phyloP scores from a whole-genome alignment of 2,888 invertebrate genomes.

The Odontocolon sp. region DNA sequence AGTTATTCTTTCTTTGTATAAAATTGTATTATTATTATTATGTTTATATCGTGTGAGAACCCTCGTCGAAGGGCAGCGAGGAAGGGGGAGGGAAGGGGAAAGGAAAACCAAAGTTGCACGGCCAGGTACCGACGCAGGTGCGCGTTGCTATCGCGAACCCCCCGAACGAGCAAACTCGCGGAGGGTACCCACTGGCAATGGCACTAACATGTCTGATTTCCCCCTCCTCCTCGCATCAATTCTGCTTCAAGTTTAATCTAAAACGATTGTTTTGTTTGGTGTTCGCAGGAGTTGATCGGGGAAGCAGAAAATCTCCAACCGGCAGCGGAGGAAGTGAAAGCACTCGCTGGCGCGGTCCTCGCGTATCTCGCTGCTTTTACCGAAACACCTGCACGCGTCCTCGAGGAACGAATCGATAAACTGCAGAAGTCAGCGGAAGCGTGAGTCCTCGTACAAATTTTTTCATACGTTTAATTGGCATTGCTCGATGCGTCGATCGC shows the following conservation, averaged over 20 bases:
- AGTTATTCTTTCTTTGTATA: neutral
- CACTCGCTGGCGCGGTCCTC: constrained; percentile 87
- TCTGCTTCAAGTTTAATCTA: constrained; percentile 43
- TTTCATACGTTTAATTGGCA: constrained; percentile 10
- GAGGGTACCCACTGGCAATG: constrained; percentile 1
- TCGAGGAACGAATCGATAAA: constrained; percentile 87
- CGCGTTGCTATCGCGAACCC: constrained; percentile 47
- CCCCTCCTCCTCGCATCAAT: constrained; percentile 12
- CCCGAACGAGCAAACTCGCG: constrained; percentile 10
- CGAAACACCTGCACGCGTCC: constrained; percentile 86
- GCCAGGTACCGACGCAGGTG: constrained; percentile 67
- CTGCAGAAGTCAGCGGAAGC: constrained; percentile 86
- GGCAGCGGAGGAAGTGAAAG: constrained; percentile 85
- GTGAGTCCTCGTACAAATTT: constrained; percentile 80
- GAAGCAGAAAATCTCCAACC: constrained; percentile 88
- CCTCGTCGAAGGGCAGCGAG: neutral
- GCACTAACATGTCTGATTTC: neutral
- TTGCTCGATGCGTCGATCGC: constrained; percentile 23
- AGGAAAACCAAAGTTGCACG: constrained; percentile 61
- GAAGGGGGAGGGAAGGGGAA: constrained; percentile 7
- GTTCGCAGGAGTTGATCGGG: constrained; percentile 86
- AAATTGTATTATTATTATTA: too few relatives aligned
- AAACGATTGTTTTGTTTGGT: constrained; percentile 32
- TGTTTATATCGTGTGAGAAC: neutral
- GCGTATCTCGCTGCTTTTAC: constrained; percentile 87